phyloP scores from a whole-genome alignment of 2,888 invertebrate species.

The Pecten maximus region DNA sequence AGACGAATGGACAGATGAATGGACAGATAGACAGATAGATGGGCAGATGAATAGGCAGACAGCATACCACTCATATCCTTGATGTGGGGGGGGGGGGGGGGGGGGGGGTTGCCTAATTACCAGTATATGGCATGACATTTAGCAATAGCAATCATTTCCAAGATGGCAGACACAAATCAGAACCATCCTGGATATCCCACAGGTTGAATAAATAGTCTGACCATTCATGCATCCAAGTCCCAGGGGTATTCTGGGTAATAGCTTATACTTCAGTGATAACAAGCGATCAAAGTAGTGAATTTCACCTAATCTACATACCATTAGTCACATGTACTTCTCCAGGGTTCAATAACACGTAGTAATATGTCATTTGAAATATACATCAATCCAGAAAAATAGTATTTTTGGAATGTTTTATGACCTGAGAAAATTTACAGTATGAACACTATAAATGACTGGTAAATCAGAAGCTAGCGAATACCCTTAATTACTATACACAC shows the following conservation, averaged over 20 bases:
- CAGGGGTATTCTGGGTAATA: not conserved
- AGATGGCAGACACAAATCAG: not conserved
- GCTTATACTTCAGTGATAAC: not conserved
- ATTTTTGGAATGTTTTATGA: not conserved
- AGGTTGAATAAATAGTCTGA: not conserved
- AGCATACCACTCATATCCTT: no score
- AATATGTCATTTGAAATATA: not conserved
- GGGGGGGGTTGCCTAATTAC: no score
- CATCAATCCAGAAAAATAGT: not conserved
- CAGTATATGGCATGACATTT: no score
- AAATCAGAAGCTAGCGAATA: no score
- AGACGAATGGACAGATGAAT: no score
- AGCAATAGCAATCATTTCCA: not conserved
- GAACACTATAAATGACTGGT: not conserved
- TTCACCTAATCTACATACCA: conserved; percentile 1
- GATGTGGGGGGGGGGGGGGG: no score
- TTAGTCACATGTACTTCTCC: not conserved
- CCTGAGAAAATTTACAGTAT: not conserved
- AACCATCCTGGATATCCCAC: not conserved
- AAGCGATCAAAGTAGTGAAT: not conserved
- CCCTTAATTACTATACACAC: no score
- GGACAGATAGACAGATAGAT: no score
- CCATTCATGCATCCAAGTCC: not conserved
- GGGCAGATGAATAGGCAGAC: no score
- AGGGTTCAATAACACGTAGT: not conserved